phyloP scores from a whole-genome alignment of 2,797 vertebrate genomes.

The Gobio occitaniae region DNA sequence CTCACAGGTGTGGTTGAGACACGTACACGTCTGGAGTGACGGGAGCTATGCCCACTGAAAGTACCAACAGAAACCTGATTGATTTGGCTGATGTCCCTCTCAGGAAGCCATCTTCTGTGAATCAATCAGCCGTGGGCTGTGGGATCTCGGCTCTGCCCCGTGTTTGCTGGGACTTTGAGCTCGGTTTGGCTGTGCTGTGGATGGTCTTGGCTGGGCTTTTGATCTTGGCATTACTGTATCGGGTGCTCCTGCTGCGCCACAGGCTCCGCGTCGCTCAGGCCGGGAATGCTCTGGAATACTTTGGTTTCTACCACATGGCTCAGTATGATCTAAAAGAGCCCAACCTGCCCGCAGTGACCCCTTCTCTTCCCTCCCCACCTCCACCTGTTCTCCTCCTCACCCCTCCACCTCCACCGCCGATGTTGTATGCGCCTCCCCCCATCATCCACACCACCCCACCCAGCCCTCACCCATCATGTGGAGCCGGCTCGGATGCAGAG shows the following conservation, averaged over 20 bases:
- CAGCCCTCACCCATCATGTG: constrained; percentile 76
- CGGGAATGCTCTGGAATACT: constrained; percentile 72
- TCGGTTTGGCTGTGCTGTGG: constrained; percentile 68
- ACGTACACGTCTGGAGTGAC: constrained; percentile 19
- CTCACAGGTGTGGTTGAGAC: constrained; percentile 14
- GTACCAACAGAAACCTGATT: constrained; percentile 34
- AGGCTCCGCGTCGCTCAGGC: constrained; percentile 70
- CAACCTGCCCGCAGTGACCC: constrained; percentile 23
- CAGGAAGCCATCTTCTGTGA: constrained; percentile 46
- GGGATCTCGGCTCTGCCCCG: constrained; percentile 51
- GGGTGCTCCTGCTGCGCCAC: constrained; percentile 74
- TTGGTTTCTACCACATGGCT: constrained; percentile 76
- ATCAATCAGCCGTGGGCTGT: constrained; percentile 62
- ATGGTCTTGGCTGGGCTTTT: constrained; percentile 71
- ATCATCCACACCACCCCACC: constrained; percentile 73
- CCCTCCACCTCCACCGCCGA: constrained; percentile 18
- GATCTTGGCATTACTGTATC: constrained; percentile 76
- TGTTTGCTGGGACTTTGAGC: constrained; percentile 69
- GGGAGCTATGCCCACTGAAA: constrained; percentile 63
- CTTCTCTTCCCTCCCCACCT: constrained; percentile 14
- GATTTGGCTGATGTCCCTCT: constrained; percentile 12
- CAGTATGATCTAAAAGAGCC: constrained; percentile 74
- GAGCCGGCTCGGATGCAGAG: constrained; percentile 72
- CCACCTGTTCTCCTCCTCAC: constrained; percentile 44
- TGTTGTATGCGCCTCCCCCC: constrained; percentile 62